Percentiles rank a stretch among this genome's conserved stretches.
Evolutionary conservation across 2,797 vertebrate genomes (phyloP).

Genomic region (Rhynchonycteris naso): DNA sequence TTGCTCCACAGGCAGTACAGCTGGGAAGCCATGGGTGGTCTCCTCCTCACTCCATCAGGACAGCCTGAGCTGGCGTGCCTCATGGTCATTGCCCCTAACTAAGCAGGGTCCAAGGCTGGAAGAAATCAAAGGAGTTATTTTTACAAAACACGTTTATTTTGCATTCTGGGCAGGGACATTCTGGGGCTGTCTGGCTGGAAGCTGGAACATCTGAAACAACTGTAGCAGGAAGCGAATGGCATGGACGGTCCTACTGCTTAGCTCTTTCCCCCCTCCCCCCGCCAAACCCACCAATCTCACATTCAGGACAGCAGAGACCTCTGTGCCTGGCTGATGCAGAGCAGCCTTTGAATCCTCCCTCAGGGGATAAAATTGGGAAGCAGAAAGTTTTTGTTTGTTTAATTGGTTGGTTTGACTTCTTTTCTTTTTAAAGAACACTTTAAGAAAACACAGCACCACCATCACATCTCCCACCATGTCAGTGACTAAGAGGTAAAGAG

Average conservation of each 20-base stretch:
- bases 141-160: constrained; percentile 59
- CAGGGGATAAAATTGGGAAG: not conserved
- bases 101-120: constrained; percentile 35
- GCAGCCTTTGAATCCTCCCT: not conserved
- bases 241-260: not conserved
- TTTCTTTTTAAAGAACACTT: not conserved
- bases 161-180: constrained; percentile 53
- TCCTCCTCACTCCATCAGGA: not conserved
- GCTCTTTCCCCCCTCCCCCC: not conserved
- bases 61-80: not conserved
- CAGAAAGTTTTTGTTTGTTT: not conserved
- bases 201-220: not conserved
- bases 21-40: constrained; percentile 53
- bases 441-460: not conserved
- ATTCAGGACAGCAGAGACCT: not conserved
- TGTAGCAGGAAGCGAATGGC: not conserved
- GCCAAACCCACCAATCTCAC: not conserved
- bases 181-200: constrained; percentile 36
- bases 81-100: constrained; percentile 51
- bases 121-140: constrained; percentile 75
- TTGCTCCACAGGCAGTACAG: constrained; percentile 52
- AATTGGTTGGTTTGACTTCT: not conserved
- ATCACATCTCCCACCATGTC: not conserved
- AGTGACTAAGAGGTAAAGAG: not conserved
- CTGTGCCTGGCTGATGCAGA: not conserved